Percentiles rank a stretch among this genome's conserved stretches.
Evolutionary conservation across 2,113 vertebrate genomes (phyloP).

Genomic region (zebrafish (Danio rerio)): GRCz12tu NC_133186.1:21946001-21946500

Average conservation of each 20-base stretch:
- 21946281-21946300: no score
- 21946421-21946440: no score
- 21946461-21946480: no score
- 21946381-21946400: no score
- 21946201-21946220: slow-evolving; percentile 68
- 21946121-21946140: slow-evolving; percentile 68
- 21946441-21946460: no score
- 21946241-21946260: slow-evolving; percentile 1
- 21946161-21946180: slow-evolving; percentile 54
- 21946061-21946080: slow-evolving; percentile 19
- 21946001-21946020: background rate
- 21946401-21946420: no score
- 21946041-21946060: background rate
- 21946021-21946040: background rate
- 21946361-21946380: no score
- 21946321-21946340: no score
- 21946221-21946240: background rate
- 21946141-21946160: slow-evolving; percentile 41
- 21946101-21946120: slow-evolving; percentile 61
- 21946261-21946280: background rate
- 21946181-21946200: slow-evolving; percentile 62
- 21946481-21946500: no score
- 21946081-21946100: slow-evolving; percentile 39
- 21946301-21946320: no score
- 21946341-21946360: no score